Evolutionary conservation across 2,888 invertebrate species (phyloP).

Genomic region (Chrysotoxum bicinctum): DNA sequence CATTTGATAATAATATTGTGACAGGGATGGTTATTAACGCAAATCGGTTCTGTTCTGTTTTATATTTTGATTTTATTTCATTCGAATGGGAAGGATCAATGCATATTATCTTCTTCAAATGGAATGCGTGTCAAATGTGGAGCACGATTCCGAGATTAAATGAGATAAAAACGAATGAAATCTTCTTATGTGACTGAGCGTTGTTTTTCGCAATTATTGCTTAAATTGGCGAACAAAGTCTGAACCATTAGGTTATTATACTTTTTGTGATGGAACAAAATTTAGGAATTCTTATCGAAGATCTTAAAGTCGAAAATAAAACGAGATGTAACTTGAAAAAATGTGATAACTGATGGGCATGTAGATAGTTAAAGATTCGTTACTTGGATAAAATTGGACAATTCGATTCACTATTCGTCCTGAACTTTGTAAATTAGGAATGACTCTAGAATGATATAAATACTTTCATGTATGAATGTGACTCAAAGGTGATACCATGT

Average conservation of each 20-base stretch:
- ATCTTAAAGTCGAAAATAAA: background rate
- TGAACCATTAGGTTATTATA: background rate
- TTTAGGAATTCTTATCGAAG: conserved; percentile 24
- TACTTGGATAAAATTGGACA: background rate
- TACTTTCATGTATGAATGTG: too few relatives aligned
- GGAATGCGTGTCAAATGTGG: conserved; percentile 60
- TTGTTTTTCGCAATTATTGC: conserved; percentile 36
- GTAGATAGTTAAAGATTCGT: background rate
- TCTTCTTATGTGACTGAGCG: background rate
- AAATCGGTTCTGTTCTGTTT: conserved; percentile 49
- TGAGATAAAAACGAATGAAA: conserved; percentile 3
- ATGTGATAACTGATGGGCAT: background rate
- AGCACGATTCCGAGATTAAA: conserved; percentile 51
- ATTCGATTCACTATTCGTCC: background rate
- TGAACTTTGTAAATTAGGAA: background rate
- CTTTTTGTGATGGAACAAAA: background rate
- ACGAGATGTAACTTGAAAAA: background rate
- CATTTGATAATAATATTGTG: conserved; percentile 73
- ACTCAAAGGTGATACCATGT: too few relatives aligned
- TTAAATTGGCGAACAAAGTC: conserved; percentile 24
- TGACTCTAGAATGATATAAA: too few relatives aligned
- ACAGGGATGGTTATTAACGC: conserved; percentile 72
- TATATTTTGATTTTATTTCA: background rate
- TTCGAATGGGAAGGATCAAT: conserved; percentile 22
- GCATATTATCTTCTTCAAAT: conserved; percentile 41